Evolutionary conservation across 2,113 vertebrate genomes (phyloP).

Genomic region (Vulpes vulpes): DNA sequence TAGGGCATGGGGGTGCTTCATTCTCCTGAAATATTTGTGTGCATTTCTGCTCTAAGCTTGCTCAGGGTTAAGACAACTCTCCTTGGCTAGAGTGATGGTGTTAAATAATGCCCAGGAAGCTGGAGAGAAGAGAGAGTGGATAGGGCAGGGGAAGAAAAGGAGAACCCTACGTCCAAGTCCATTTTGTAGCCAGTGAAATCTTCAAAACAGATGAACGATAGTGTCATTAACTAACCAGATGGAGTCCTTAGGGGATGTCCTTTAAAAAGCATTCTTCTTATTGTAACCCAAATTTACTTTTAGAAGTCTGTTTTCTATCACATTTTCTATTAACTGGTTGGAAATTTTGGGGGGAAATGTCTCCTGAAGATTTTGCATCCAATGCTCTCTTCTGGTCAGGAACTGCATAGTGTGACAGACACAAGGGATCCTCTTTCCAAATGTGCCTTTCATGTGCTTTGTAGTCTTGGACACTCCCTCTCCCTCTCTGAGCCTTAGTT

Average conservation of each 20-base stretch:
- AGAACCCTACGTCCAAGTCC: not conserved
- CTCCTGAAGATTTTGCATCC: not conserved
- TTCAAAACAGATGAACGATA: not conserved
- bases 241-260: not conserved
- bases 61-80: not conserved
- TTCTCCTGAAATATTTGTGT: not conserved
- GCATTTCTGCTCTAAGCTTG: not conserved
- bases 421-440: not conserved
- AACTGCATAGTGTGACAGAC: not conserved
- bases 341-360: fast-evolving
- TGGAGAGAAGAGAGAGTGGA: not conserved
- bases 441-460: not conserved
- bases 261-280: conserved; percentile 2
- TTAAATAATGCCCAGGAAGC: not conserved
- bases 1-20: not conserved
- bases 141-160: not conserved
- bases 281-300: conserved; percentile 25
- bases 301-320: conserved; percentile 15
- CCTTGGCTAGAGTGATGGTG: not conserved
- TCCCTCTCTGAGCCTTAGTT: not conserved
- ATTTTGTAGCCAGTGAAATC: not conserved
- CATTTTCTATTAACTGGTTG: not conserved
- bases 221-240: not conserved
- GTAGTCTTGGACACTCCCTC: not conserved
- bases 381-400: not conserved